Evolutionary conservation across 2,888 invertebrate species (phyloP).

Genomic region (Masnerella sp.): DNA sequence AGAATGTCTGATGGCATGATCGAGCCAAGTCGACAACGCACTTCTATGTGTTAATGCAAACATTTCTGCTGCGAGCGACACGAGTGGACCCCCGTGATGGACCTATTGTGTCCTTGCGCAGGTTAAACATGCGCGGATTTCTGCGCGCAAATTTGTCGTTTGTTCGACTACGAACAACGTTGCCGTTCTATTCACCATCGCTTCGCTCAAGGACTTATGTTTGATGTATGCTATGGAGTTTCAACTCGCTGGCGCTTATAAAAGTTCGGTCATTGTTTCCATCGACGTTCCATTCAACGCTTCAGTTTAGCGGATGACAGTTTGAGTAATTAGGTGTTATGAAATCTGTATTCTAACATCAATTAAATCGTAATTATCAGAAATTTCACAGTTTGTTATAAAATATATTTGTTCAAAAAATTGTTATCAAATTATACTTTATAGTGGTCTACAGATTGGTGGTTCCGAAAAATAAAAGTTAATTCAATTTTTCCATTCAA

Average conservation of each 20-base stretch:
- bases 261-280: conserved; percentile 29
- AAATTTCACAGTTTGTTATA: no score
- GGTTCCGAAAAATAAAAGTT: no score
- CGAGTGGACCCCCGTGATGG: conserved; percentile 48
- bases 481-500: no score
- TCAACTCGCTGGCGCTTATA: conserved; percentile 1
- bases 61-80: conserved; percentile 66
- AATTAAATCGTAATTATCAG: no score
- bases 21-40: conserved; percentile 41
- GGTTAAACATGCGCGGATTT: conserved; percentile 46
- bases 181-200: conserved; percentile 34
- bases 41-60: conserved; percentile 65
- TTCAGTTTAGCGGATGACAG: background rate
- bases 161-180: conserved; percentile 35
- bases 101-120: conserved; percentile 32
- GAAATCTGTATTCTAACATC: no score
- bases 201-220: conserved; percentile 32
- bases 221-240: conserved; percentile 32
- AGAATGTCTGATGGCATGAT: conserved; percentile 45
- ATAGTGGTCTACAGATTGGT: no score
- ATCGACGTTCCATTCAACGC: conserved; percentile 13
- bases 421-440: no score
- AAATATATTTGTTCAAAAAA: no score
- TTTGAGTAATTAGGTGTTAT: conserved; percentile 9
- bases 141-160: conserved; percentile 43